phyloP scores from a whole-genome alignment of 1,140 invertebrate species.

The Lerema accius region DNA sequence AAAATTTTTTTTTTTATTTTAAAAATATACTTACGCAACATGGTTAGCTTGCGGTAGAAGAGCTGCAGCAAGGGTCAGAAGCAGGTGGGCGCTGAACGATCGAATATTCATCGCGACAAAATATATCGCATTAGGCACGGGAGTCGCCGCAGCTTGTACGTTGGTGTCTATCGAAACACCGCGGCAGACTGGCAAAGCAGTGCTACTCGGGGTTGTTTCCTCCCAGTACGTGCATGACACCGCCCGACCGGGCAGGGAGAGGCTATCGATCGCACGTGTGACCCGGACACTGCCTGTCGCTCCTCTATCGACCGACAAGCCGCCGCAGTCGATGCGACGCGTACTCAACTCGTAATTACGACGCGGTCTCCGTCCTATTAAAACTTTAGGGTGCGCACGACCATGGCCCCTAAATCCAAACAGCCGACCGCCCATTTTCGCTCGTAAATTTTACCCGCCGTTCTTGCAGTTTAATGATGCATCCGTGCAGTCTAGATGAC shows the following conservation, averaged over 20 bases:
- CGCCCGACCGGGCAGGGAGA: slow-evolving; percentile 3
- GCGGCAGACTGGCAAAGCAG: slow-evolving; percentile 57
- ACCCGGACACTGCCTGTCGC: slow-evolving; percentile 67
- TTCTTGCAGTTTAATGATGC: slow-evolving; percentile 12
- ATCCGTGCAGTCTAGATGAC: slow-evolving; percentile 7
- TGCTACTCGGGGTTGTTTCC: slow-evolving; percentile 17
- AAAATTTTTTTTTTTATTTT: neutral
- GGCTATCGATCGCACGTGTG: slow-evolving; percentile 59
- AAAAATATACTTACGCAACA: slow-evolving; percentile 66
- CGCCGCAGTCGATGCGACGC: slow-evolving; percentile 59
- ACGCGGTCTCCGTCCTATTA: slow-evolving; percentile 49
- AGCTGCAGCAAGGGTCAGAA: slow-evolving; percentile 61
- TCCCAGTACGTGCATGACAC: slow-evolving; percentile 2
- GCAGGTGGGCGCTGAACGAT: slow-evolving; percentile 61
- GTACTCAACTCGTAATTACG: slow-evolving; percentile 63
- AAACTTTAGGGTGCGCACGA: slow-evolving; percentile 61
- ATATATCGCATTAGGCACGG: slow-evolving; percentile 49
- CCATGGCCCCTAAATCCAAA: slow-evolving; percentile 27
- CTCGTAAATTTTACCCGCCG: neutral
- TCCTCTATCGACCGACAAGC: slow-evolving; percentile 64
- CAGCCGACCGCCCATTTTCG: neutral
- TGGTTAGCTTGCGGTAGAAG: slow-evolving; percentile 66
- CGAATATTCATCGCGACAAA: slow-evolving; percentile 64
- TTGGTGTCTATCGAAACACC: slow-evolving; percentile 49
- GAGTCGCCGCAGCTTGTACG: slow-evolving; percentile 35